These are phyloP conservation scores for Propithecus coquereli DNA, from an alignment of 2,113 vertebrate genomes.

Conservation along the genomic window DNA sequence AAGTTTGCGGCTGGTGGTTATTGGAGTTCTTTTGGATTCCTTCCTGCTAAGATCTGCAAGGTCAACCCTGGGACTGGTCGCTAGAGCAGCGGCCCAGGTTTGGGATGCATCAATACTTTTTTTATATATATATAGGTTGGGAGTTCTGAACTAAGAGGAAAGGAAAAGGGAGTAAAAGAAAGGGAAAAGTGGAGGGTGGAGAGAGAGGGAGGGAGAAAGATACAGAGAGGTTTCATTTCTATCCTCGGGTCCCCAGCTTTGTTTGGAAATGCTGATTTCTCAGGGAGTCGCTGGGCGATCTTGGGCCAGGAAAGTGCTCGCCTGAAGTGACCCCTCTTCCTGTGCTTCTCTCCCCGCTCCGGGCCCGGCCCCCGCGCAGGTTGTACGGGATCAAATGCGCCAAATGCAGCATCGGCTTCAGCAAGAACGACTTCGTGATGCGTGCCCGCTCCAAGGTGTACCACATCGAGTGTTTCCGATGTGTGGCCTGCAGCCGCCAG, in stretches of 20 bases:
- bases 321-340: constrained; percentile 53
- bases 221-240: background rate
- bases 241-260: background rate
- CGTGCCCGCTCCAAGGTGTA: constrained; percentile 96
- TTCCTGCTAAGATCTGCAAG: background rate
- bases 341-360: constrained; percentile 28
- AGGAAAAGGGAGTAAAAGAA: background rate
- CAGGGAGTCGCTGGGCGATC: background rate
- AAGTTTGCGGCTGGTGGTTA: background rate
- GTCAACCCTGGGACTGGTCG: background rate
- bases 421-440: constrained; percentile 99
- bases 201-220: background rate
- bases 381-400: constrained; percentile 98
- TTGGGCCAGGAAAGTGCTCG: background rate
- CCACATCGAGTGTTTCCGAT: constrained; percentile 99
- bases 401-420: constrained; percentile 99
- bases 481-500: constrained; percentile 98
- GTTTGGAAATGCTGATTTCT: background rate
- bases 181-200: no score
- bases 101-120: background rate
- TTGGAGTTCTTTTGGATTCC: background rate
- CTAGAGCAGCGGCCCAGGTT: background rate
- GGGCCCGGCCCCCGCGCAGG: constrained; percentile 79
- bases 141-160: background rate
- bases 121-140: background rate